Evolutionary conservation across 2,888 invertebrate species (phyloP), one percentile per base, ranked within the genome.

Genomic region (Geophilus truncorum): DNA sequence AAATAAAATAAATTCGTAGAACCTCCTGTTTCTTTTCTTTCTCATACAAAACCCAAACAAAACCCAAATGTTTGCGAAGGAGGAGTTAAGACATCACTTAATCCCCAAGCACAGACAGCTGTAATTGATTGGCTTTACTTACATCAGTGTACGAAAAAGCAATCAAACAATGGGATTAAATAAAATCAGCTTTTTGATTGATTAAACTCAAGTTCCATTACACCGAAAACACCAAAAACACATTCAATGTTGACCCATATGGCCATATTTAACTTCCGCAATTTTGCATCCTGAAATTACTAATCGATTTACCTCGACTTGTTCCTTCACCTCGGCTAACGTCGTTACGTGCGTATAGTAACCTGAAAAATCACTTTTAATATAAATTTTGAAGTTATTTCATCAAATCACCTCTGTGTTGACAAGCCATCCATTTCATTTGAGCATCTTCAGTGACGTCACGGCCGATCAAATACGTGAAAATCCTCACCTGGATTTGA

Each of bases 351-450:
- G 98, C 25, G 97, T 96, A 89, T 95, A 97, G 88, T 93, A 97
- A 12, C 97, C 97, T 95, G 86, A 5, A 70, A 25, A 45, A 77
- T 36, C n/a, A n/a, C n/a, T 21, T 0, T 34, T 28, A 62, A 40
- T 28, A n/a, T 34, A 80, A 82, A 78, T 28, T 1, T 81, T 12
- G 77, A 51, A 51, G 7, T 51, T 51, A 1, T n/a, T 45, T 45
- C 18, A 21, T n/a, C 18, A 9, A 32, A 9, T 7, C 87, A 93
- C 98, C 99, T 91, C 95, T 92, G 88, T 99, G 99, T 28, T 93
- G 93, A 88, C 98, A 99, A 78, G 99, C 98, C 96, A 99, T 98
- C 95, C 96, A 96, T 86, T 95, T 94, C 83, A 97, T 94, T 86
- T 97, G 95, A 83, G 94, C 90, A 78, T 95, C 93, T 88, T 98